phyloP scores from a whole-genome alignment of 2,113 vertebrate genomes.

The Geococcyx californianus region DNA sequence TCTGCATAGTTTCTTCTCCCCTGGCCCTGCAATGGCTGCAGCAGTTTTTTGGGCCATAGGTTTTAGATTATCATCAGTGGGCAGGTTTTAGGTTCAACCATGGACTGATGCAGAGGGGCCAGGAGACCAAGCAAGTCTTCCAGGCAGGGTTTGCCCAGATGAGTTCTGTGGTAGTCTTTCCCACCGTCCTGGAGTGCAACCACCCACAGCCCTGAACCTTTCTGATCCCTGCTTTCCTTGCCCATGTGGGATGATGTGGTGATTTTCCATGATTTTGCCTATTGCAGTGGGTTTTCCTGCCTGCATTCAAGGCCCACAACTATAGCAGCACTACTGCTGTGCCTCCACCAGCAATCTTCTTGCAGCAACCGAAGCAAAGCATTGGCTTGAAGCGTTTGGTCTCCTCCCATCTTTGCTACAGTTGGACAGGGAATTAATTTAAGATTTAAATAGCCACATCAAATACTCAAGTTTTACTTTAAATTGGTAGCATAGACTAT shows the following conservation, averaged over 20 bases:
- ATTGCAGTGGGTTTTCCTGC: neutral
- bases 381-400: neutral
- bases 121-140: neutral
- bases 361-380: neutral
- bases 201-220: neutral
- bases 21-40: neutral
- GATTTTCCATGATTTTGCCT: neutral
- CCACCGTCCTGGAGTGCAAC: neutral
- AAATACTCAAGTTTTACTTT: neutral
- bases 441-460: neutral
- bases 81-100: neutral
- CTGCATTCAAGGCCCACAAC: fast-evolving
- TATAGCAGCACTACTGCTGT: fast-evolving
- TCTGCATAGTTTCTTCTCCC: neutral
- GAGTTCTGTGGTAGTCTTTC: neutral
- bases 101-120: neutral
- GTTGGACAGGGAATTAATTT: neutral
- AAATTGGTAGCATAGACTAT: neutral
- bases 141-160: neutral
- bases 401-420: neutral
- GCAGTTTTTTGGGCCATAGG: neutral
- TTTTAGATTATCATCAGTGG: neutral
- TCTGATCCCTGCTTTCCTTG: neutral
- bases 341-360: neutral
- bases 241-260: neutral